A percentile compares a stretch with the other conserved stretches of the same genome.
These are phyloP conservation scores for Odocoileus virginianus DNA, from an alignment of 2,113 vertebrate species.

Conservation along the genomic window DNA sequence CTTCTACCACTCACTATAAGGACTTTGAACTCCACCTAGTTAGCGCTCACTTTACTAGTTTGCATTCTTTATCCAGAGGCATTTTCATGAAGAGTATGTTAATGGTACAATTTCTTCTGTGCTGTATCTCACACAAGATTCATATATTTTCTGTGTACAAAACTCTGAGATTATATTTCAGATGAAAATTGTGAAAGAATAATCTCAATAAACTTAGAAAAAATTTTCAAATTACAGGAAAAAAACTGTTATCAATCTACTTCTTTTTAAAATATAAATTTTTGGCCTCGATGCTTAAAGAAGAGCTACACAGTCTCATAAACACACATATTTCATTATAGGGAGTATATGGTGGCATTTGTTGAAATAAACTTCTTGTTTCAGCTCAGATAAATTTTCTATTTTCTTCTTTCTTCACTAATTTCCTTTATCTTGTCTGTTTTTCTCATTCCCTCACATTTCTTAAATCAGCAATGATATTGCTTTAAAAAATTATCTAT, in stretches of 20 bases:
- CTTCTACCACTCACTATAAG: background rate
- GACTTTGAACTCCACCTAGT: background rate
- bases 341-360: background rate
- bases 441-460: background rate
- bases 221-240: background rate
- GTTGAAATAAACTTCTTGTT: background rate
- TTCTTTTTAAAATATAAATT: background rate
- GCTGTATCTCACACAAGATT: background rate
- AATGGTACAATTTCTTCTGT: background rate
- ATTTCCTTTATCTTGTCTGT: background rate
- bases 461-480: background rate
- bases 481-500: background rate
- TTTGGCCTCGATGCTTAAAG: background rate
- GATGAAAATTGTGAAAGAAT: background rate
- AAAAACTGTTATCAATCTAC: background rate
- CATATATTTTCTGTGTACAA: background rate
- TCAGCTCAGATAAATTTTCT: background rate
- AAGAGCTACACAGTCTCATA: background rate
- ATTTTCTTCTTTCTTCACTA: background rate
- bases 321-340: background rate
- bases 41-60: background rate
- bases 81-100: background rate
- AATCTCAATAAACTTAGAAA: background rate
- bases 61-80: background rate
- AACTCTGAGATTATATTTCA: background rate